phyloP scores from a whole-genome alignment of 2,888 invertebrate genomes.

The Spodoptera littoralis region DNA sequence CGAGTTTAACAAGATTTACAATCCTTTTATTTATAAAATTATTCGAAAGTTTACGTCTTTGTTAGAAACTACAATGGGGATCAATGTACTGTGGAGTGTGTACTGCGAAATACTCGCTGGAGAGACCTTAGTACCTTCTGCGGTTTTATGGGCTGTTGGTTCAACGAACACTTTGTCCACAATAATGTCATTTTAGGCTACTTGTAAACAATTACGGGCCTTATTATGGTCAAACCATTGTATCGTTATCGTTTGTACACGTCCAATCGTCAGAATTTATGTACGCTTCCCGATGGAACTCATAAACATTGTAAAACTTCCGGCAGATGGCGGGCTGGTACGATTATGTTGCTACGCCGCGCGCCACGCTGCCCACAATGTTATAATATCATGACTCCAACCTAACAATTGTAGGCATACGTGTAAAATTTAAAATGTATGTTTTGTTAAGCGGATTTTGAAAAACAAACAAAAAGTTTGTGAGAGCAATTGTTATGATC shows the following conservation, averaged over 20 bases:
- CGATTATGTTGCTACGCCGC: conserved; percentile 75
- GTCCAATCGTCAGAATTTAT: conserved; percentile 83
- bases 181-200: conserved; percentile 24
- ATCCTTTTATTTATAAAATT: conserved; percentile 56
- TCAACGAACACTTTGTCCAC: conserved; percentile 5
- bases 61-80: conserved; percentile 13
- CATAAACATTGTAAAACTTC: conserved; percentile 88
- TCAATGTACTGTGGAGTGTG: neutral
- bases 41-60: conserved; percentile 35
- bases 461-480: conserved; percentile 62
- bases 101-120: neutral
- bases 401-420: conserved; percentile 69
- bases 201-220: conserved; percentile 69
- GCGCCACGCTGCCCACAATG: conserved; percentile 42
- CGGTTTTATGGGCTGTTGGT: conserved; percentile 7
- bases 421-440: conserved; percentile 70
- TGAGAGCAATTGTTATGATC: conserved; percentile 56
- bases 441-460: conserved; percentile 70
- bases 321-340: conserved; percentile 82
- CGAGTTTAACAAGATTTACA: conserved; percentile 66
- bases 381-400: conserved; percentile 61
- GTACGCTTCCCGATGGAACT: conserved; percentile 83
- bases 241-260: conserved; percentile 75
- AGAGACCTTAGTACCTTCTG: neutral
- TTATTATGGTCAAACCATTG: conserved; percentile 75